These are phyloP conservation scores for Tetrao urogallus DNA, from an alignment of 2,113 vertebrate species.

Conservation along the genomic window DNA sequence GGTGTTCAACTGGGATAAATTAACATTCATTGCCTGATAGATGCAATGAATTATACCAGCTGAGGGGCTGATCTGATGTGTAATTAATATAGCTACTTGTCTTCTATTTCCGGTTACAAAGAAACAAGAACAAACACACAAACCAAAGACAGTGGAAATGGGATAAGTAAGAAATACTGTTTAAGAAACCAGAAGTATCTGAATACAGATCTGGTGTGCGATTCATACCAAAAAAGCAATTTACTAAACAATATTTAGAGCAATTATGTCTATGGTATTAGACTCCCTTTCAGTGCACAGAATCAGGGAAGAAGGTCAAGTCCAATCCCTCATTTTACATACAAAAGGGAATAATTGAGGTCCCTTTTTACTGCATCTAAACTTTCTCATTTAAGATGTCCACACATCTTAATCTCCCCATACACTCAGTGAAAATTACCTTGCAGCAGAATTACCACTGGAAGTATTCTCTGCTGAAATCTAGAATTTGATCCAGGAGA, in stretches of 20 bases:
- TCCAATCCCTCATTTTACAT: background rate
- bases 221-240: constrained; percentile 21
- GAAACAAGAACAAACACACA: background rate
- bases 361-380: background rate
- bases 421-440: background rate
- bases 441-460: background rate
- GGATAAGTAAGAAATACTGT: background rate
- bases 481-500: background rate
- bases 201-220: constrained; percentile 25
- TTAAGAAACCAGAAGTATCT: background rate
- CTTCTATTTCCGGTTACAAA: background rate
- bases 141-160: background rate
- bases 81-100: background rate
- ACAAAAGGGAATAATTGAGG: background rate
- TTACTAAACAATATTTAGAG: background rate
- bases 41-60: background rate
- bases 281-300: background rate
- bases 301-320: background rate
- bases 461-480: background rate
- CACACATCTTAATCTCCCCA: background rate
- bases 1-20: background rate
- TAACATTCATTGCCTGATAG: background rate
- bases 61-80: background rate
- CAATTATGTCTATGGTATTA: background rate
- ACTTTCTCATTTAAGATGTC: background rate